phyloP scores from a whole-genome alignment of 2,113 vertebrate genomes.

The Phoenicopterus ruber region DNA sequence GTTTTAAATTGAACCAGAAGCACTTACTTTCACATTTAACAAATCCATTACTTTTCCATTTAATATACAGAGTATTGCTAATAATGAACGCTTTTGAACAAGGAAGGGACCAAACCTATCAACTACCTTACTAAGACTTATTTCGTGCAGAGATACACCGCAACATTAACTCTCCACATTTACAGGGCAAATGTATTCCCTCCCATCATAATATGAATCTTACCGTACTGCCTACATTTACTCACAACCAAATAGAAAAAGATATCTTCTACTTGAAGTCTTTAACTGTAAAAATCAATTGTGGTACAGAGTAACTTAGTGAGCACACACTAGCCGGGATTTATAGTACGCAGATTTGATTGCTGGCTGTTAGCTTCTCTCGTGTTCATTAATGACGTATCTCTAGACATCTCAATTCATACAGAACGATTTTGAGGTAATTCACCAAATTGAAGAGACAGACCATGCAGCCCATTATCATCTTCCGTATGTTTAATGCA shows the following conservation, averaged over 20 bases:
- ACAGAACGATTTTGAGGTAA: not conserved
- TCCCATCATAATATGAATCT: not conserved
- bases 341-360: not conserved
- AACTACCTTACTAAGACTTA: not conserved
- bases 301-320: not conserved
- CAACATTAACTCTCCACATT: not conserved
- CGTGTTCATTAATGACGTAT: not conserved
- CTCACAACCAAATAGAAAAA: not conserved
- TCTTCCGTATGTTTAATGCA: rapidly evolving
- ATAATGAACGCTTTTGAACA: not conserved
- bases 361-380: not conserved
- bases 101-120: not conserved
- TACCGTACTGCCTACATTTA: not conserved
- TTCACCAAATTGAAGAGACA: not conserved
- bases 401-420: not conserved
- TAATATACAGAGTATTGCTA: not conserved
- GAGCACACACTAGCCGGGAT: not conserved
- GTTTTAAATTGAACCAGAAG: not conserved
- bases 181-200: not conserved
- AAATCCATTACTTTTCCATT: not conserved
- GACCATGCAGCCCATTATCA: not conserved
- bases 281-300: not conserved
- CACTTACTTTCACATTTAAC: not conserved
- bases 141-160: not conserved
- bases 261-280: not conserved